A percentile compares a stretch with the other conserved stretches of the same genome.
phyloP scores from a whole-genome alignment of 2,888 invertebrate genomes.

The Tricholauxania praeusta region DNA sequence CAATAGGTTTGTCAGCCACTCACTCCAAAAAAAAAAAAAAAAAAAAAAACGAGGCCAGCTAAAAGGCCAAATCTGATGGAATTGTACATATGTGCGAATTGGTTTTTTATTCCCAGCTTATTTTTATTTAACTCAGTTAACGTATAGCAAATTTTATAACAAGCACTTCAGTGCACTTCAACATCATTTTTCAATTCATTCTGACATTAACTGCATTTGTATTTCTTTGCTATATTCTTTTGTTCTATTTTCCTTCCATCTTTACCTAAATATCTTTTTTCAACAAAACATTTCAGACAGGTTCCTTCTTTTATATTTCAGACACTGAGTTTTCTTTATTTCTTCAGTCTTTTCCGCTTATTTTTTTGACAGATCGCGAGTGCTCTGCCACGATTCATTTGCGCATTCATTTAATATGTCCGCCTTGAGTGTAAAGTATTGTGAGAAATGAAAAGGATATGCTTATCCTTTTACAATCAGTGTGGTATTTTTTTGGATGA shows the following conservation, averaged over 20 bases:
- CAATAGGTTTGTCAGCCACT: no score
- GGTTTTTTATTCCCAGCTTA: neutral
- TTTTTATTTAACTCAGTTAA: neutral
- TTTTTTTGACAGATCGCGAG: constrained; percentile 33
- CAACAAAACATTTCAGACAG: neutral
- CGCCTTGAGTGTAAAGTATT: constrained; percentile 2
- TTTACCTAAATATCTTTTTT: neutral
- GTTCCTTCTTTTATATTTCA: no score
- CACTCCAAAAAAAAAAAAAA: no score
- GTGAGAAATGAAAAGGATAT: constrained; percentile 25
- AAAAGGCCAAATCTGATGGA: no score
- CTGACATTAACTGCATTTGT: constrained; percentile 1
- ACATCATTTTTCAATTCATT: neutral
- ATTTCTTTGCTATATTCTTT: constrained; percentile 1
- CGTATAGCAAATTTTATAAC: neutral
- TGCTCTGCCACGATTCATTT: constrained; percentile 29
- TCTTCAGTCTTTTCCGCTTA: constrained; percentile 16
- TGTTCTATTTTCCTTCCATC: neutral
- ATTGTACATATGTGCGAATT: no score
- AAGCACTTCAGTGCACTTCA: neutral
- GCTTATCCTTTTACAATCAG: neutral
- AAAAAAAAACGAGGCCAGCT: no score
- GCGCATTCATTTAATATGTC: constrained; percentile 29
- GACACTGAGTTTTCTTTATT: neutral
- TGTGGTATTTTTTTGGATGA: no score